phyloP scores from a whole-genome alignment of 2,888 invertebrate genomes.

The Leistus spinibarbis region DNA sequence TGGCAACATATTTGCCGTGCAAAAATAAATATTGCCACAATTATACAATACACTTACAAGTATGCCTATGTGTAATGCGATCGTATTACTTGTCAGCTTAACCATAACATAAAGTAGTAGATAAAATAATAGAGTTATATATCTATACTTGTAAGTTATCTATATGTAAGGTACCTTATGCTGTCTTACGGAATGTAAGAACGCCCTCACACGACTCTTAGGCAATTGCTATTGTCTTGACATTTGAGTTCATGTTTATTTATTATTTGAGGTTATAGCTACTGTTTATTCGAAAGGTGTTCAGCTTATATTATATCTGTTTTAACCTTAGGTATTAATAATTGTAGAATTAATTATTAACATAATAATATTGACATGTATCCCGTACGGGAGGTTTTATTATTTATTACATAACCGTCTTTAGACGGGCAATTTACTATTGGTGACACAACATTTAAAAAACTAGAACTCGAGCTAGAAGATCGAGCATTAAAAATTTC shows the following conservation, averaged over 20 bases:
- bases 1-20: not conserved
- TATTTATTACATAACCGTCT: too few relatives aligned
- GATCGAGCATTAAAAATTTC: too few relatives aligned
- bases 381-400: too few relatives aligned
- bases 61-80: not conserved
- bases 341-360: too few relatives aligned
- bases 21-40: not conserved
- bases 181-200: not conserved
- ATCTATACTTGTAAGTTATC: not conserved
- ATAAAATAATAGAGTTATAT: not conserved
- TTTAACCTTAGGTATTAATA: too few relatives aligned
- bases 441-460: too few relatives aligned
- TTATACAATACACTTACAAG: not conserved
- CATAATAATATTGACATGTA: too few relatives aligned
- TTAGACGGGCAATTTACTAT: too few relatives aligned
- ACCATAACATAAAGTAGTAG: not conserved
- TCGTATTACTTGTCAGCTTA: not conserved
- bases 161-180: not conserved
- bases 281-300: not conserved
- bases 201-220: not conserved
- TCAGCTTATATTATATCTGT: too few relatives aligned
- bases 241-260: not conserved
- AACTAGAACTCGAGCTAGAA: too few relatives aligned
- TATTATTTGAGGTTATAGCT: not conserved
- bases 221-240: not conserved